Evolutionary conservation across 1,140 invertebrate genomes (phyloP), one percentile per base, ranked within the genome.

Genomic region (Panulirus ornatus): DNA sequence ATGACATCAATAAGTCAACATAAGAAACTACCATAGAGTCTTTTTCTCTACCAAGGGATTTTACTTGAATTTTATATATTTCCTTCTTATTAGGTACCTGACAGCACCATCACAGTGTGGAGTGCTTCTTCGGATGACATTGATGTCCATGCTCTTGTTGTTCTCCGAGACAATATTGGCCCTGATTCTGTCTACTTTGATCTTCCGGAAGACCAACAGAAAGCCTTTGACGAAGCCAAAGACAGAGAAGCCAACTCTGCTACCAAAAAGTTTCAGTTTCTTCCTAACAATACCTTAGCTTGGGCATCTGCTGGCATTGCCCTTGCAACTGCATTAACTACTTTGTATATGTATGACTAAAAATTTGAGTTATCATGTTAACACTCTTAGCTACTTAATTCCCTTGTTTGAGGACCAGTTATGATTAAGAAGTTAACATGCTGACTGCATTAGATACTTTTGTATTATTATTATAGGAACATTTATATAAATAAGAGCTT

Each of bases 31-130:
- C n/a, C n/a, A n/a, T n/a, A n/a, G n/a, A n/a, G n/a, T n/a, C n/a
- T n/a, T n/a, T n/a, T n/a, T n/a, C n/a, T n/a, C n/a, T n/a, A n/a
- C n/a, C n/a, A n/a, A n/a, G n/a, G n/a, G n/a, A n/a, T n/a, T n/a
- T n/a, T n/a, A n/a, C n/a, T n/a, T n/a, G n/a, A n/a, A n/a, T n/a
- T n/a, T n/a, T n/a, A n/a, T n/a, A n/a, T n/a, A n/a, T 84, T 42
- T 84, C 2, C 30, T 27, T 42, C 14, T 11, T 44, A 71, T 0
- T 73, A 91, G 91, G 44, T 85, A 9, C 87, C 91, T 36, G 91
- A 91, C 51, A 85, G 87, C 79, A 91, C 87, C 36, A 63, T 91
- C 22, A 91, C 87, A 2, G 63, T 91, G n/a, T 91, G 91, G 91
- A 91, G 86, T 34, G 79, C 87, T 3, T 22, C 54, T 34, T 63